These are phyloP conservation scores for Monopterus albus DNA, from an alignment of 2,113 vertebrate genomes.

Conservation along the genomic window DNA sequence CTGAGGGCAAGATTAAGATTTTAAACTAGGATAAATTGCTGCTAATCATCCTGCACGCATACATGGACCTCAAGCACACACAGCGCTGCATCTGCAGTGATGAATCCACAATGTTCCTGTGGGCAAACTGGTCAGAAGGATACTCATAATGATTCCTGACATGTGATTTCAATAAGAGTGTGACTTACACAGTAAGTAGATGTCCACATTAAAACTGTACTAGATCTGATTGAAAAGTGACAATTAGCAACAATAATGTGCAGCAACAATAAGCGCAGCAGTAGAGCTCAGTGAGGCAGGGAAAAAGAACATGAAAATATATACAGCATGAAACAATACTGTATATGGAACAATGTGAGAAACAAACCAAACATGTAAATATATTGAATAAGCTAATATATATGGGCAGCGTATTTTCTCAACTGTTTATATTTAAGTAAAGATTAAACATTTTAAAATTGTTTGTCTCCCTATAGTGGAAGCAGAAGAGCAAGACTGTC, in stretches of 20 bases:
- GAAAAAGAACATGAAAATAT: too few relatives aligned
- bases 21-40: conserved; percentile 40
- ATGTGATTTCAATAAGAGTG: conserved; percentile 13
- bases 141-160: neutral
- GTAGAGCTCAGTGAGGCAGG: too few relatives aligned
- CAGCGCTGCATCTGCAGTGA: conserved; percentile 1
- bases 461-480: too few relatives aligned
- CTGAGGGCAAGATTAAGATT: conserved; percentile 61
- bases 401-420: too few relatives aligned
- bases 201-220: neutral
- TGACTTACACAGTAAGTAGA: neutral
- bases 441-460: too few relatives aligned
- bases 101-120: conserved; percentile 16
- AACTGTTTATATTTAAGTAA: too few relatives aligned
- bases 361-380: too few relatives aligned
- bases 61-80: neutral
- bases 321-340: too few relatives aligned
- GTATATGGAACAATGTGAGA: neutral
- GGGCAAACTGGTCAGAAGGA: conserved; percentile 25
- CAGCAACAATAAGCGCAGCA: neutral
- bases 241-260: too few relatives aligned
- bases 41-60: conserved; percentile 50
- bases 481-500: too few relatives aligned
- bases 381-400: too few relatives aligned
- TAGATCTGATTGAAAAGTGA: too few relatives aligned